Base-by-base conservation (phyloP, 2,113 vertebrate species). In the Rhabdomys dilectus region DNA sequence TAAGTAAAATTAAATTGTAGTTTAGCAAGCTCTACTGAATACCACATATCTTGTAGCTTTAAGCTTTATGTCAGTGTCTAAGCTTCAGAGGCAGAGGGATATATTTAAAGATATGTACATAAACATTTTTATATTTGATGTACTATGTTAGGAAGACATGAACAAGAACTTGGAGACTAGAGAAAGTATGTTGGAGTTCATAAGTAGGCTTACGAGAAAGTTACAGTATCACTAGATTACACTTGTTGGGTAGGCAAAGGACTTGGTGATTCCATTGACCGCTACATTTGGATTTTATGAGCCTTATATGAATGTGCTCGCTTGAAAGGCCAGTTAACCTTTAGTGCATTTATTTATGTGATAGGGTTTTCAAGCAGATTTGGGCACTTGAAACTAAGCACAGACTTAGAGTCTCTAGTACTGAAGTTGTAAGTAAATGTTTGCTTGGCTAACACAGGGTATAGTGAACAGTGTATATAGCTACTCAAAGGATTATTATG, bases 1-100 rank as follows among this genome's bases (percentile, higher is more conserved):
- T 77, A 70, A 91, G 76, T 48, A 82, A 93, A 77, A 92, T 58
- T 39, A 89, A 95, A 96, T 58, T 92, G 82, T 5, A 53, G 42
- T 51, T 94, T 60, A 95, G 8, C 31, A 93, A 91, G 42, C 42
- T 60, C 36, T 87, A 89, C 5, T 70, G 26, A 94, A 22, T 84
- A 53, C 39, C 1, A 17, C 29, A 82, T 45, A 64, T 80, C 39
- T 77, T 85, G 62, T 82, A 82, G n/a, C 10, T 87, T 94, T 56
- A 45, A 88, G 9, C 36, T 94, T 77, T 88, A 42, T 92, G 29
- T 22, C 72, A 93, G 8, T 10, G 53, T 89, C 36, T 78, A 48
- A 95, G 36, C 76, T 62, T 78, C 26, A 85, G 82, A 86, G 39
- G 21, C 17, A 56, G 16, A 60, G 9, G 53, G 36, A 82, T 82